A percentile compares a stretch with the other conserved stretches of the same genome.
phyloP scores from a whole-genome alignment of 30 jellyfish, hydroid and myxozoan genomes.

The Mastigias papua region DNA sequence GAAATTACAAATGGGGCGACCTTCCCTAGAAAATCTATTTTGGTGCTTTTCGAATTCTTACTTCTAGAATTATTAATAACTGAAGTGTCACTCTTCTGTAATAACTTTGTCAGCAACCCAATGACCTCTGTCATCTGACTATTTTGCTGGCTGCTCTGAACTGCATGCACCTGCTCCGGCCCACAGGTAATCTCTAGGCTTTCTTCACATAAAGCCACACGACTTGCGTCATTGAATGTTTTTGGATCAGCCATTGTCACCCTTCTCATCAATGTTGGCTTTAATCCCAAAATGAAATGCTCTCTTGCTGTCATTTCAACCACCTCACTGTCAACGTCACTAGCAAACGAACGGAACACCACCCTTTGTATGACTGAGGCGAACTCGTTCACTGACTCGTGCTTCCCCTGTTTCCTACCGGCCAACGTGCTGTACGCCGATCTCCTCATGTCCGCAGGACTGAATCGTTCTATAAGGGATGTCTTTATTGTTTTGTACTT shows the following conservation, averaged over 20 bases:
- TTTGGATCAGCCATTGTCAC: conserved; percentile 67
- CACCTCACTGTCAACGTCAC: conserved; percentile 15
- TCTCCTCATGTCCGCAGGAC: conserved; percentile 55
- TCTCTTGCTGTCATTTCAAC: conserved; percentile 65
- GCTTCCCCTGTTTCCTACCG: conserved; percentile 50
- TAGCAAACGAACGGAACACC: conserved; percentile 41
- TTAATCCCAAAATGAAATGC: conserved; percentile 58
- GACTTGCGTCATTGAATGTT: conserved; percentile 50
- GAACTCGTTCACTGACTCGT: conserved; percentile 42
- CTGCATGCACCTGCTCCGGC: conserved; percentile 40
- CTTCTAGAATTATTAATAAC: neutral
- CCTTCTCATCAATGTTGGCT: conserved; percentile 32
- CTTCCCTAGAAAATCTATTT: neutral
- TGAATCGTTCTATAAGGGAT: conserved; percentile 33
- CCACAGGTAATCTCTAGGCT: conserved; percentile 45
- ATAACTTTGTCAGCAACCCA: conserved; percentile 31
- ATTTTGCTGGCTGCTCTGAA: conserved; percentile 19
- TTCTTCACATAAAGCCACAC: conserved; percentile 53
- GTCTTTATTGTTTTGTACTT: neutral
- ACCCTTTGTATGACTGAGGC: conserved; percentile 57
- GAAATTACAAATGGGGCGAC: conserved; percentile 50
- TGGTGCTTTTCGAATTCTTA: neutral
- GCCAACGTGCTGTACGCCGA: conserved; percentile 58
- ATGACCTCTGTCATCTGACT: conserved; percentile 48
- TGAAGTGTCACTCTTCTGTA: conserved; percentile 7